Evolutionary conservation across 2,888 invertebrate species (phyloP).

Genomic region (Pyrrhosoma nymphula): DNA sequence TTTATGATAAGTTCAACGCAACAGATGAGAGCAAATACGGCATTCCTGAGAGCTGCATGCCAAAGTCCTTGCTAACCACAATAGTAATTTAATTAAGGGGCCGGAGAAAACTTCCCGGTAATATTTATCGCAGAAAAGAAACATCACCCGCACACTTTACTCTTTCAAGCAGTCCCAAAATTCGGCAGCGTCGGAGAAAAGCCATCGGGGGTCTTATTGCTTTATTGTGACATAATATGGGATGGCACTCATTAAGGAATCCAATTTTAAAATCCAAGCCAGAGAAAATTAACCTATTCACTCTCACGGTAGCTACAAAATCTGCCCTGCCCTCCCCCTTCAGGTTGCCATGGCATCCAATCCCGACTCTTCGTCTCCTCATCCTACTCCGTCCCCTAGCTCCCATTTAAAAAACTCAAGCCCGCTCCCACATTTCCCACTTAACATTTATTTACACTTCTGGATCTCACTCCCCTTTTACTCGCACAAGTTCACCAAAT

Average conservation of each 20-base stretch:
- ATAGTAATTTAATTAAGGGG: no score
- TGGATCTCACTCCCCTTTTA: neutral
- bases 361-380: neutral
- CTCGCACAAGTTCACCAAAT: neutral
- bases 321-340: neutral
- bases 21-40: no score
- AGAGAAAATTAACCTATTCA: conserved; percentile 31
- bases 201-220: neutral
- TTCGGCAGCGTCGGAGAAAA: neutral
- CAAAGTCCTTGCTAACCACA: no score
- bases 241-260: neutral
- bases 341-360: neutral
- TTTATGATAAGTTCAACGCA: no score
- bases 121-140: neutral
- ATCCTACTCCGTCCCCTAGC: neutral
- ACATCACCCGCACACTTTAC: neutral
- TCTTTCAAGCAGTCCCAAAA: neutral
- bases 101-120: neutral
- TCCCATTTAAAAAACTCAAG: neutral
- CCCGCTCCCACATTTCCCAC: neutral
- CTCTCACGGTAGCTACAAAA: neutral
- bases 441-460: conserved; percentile 35
- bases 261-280: neutral
- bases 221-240: neutral
- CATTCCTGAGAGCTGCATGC: no score